Base-by-base conservation (phyloP, 92 coral and sea anemone genomes). In the Parazoanthus darwini region DNA sequence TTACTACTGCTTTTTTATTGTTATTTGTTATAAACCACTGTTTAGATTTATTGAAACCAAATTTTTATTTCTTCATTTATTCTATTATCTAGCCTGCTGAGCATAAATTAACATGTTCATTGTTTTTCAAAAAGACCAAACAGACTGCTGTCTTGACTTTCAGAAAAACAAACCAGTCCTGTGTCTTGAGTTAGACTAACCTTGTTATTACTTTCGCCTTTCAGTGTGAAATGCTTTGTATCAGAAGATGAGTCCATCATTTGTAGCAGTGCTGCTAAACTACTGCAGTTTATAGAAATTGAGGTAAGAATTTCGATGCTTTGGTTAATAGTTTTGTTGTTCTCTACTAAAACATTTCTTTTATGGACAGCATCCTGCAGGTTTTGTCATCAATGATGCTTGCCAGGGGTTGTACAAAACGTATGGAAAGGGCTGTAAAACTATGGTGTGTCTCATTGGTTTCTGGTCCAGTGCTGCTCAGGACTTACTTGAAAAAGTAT, bases 361-460 rank as follows among this genome's bases (percentile, higher is more conserved):
- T 42, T 86, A 3, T 29, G 33, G 33, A 29, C 67, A 97, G 98
- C 98, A 97, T 85, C 98, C 99, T 76, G 96, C 96, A 50, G 96
- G 98, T 73, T 95, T 80, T 86, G 77, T 97, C n/a, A 94, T 97
- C 89, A 95, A 97, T 89, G 95, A 95, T 89, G 93, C 94, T n/a
- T 97, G 99, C 77, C 96, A 97, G 68, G 94, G 97, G 39, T 91
- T 94, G 91, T 88, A 90, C 89, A 95, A 95, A 88, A 92, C 88
- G 46, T 91, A 89, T 88, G 93, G 98, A 48, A 91, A 94, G 78
- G 96, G 96, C 74, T 94, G 97, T 86, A 95, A 92, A 86, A 95
- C 99, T 13, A 86, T 97, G 44, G 92, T 95, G 37, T 97, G 99
- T 82, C 87, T 97, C 86, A 90, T 92, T 85, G 99, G 99, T 42